A percentile compares a stretch with the other conserved stretches of the same genome.
phyloP scores from a whole-genome alignment of 2,888 invertebrate genomes.

The Perdita meconis region DNA sequence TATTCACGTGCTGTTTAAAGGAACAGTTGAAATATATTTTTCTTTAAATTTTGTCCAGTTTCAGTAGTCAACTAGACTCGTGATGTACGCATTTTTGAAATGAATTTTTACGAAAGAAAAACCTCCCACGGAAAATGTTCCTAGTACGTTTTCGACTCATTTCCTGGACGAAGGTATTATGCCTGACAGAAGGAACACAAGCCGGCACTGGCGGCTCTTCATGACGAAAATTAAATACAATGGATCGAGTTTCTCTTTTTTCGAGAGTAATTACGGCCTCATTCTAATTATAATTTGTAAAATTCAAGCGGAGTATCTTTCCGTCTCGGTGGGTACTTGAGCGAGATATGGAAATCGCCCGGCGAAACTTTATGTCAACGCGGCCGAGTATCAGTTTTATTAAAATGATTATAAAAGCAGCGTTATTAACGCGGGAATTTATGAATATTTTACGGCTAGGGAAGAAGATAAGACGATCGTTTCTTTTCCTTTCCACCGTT shows the following conservation, averaged over 20 bases:
- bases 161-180: background rate
- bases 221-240: background rate
- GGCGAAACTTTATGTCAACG: conserved; percentile 51
- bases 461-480: conserved; percentile 51
- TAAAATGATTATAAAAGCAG: conserved; percentile 57
- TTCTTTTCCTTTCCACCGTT: background rate
- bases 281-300: conserved; percentile 49
- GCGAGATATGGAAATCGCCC: conserved; percentile 45
- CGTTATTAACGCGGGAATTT: conserved; percentile 56
- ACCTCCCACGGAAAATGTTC: background rate
- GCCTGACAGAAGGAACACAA: background rate
- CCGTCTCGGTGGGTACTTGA: conserved; percentile 3
- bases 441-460: conserved; percentile 53
- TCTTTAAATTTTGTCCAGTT: too few relatives aligned
- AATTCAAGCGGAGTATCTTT: conserved; percentile 15
- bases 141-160: background rate
- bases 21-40: background rate
- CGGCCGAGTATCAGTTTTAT: conserved; percentile 49
- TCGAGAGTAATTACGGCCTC: conserved; percentile 22
- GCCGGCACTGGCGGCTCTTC: background rate
- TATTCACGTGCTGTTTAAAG: too few relatives aligned
- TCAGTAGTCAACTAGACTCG: background rate
- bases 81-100: background rate
- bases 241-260: background rate
- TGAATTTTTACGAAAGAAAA: background rate